These are phyloP conservation scores for Hyposoter dolosus DNA, from an alignment of 2,888 invertebrate genomes.

Conservation along the genomic window DNA sequence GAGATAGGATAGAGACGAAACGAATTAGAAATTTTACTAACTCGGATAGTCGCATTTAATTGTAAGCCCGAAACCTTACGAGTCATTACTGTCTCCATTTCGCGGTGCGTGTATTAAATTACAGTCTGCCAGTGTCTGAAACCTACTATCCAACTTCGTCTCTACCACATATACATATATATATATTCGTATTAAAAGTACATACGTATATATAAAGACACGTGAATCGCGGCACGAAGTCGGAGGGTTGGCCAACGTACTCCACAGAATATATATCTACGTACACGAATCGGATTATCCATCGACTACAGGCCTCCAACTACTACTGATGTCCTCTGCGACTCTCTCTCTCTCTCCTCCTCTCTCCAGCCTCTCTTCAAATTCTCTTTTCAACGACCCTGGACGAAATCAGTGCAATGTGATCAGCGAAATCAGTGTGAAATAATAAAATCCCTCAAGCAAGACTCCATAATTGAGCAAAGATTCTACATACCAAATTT, in stretches of 20 bases:
- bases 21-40: conserved; percentile 85
- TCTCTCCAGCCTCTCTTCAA: conserved; percentile 3
- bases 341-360: not conserved
- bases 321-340: conserved; percentile 35
- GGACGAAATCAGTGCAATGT: conserved; percentile 44
- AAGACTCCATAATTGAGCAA: not conserved
- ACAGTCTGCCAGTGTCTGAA: conserved; percentile 72
- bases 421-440: no score
- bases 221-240: conserved; percentile 50
- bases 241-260: conserved; percentile 69
- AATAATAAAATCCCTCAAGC: not conserved
- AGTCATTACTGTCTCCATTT: conserved; percentile 84
- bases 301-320: conserved; percentile 51
- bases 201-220: conserved; percentile 43
- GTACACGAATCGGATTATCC: conserved; percentile 78
- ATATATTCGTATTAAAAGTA: not conserved
- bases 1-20: conserved; percentile 65
- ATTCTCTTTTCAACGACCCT: conserved; percentile 18
- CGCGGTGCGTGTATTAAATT: conserved; percentile 83
- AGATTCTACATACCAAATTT: no score
- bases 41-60: conserved; percentile 84
- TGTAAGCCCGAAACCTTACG: conserved; percentile 85
- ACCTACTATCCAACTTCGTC: conserved; percentile 39
- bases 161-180: conserved; percentile 12
- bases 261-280: conserved; percentile 74